Evolutionary conservation across 1,140 invertebrate species (phyloP).

Genomic region (Lordiphosa collinella): DNA sequence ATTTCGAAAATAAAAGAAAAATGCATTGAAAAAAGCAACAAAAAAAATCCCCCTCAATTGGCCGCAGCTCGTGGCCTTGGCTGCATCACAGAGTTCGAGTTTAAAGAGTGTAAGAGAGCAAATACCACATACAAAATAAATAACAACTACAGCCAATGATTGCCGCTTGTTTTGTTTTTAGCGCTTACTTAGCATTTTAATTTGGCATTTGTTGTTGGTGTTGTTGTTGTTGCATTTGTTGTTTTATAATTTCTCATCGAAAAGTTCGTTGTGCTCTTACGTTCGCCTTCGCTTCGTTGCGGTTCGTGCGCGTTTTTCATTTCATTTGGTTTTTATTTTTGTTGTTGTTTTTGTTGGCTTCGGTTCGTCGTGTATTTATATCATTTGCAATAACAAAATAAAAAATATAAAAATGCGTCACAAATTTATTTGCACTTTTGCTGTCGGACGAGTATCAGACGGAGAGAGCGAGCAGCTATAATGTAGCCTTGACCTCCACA

Average conservation of each 20-base stretch:
- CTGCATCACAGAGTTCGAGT: too few relatives aligned
- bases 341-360: conserved; percentile 10
- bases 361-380: conserved; percentile 43
- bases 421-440: conserved; percentile 73
- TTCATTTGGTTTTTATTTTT: conserved; percentile 16
- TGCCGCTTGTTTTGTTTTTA: conserved; percentile 35
- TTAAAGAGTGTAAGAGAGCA: not conserved
- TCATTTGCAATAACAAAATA: conserved; percentile 71
- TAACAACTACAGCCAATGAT: conserved; percentile 4
- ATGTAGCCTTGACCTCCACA: conserved; percentile 48
- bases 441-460: conserved; percentile 17
- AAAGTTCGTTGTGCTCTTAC: conserved; percentile 75
- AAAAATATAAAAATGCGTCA: conserved; percentile 67
- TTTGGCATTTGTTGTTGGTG: conserved; percentile 40
- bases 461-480: conserved; percentile 2
- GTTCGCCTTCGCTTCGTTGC: conserved; percentile 36
- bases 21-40: too few relatives aligned
- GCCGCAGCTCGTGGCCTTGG: too few relatives aligned
- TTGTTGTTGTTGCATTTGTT: conserved; percentile 19
- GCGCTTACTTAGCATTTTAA: conserved; percentile 56
- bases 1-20: not conserved
- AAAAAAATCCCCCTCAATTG: too few relatives aligned
- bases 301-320: conserved; percentile 35
- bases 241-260: conserved; percentile 72
- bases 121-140: conserved; percentile 6